These are phyloP conservation scores for Excalfactoria chinensis DNA, from an alignment of 2,113 vertebrate genomes.

Conservation along the genomic window DNA sequence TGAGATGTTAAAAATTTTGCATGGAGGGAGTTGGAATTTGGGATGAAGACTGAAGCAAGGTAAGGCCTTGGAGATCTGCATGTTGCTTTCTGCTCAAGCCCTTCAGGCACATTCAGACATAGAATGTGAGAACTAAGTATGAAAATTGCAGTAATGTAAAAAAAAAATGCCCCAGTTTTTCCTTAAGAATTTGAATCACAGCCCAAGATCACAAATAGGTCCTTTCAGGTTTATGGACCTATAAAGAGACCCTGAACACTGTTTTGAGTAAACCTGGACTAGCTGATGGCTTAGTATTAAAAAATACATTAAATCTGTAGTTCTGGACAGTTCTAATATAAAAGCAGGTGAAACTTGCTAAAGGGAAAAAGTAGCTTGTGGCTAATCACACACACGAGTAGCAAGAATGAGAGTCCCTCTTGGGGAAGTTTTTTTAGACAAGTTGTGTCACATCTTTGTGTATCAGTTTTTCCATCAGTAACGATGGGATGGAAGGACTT, in stretches of 20 bases:
- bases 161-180: background rate
- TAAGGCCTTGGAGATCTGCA: background rate
- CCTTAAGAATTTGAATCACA: constrained; percentile 15
- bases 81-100: background rate
- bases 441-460: constrained; percentile 12
- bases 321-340: background rate
- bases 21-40: background rate
- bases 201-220: background rate
- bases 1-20: background rate
- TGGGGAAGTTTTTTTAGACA: background rate
- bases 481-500: constrained; percentile 34
- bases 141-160: background rate
- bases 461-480: constrained; percentile 33
- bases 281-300: background rate
- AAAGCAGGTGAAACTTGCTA: background rate
- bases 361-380: background rate
- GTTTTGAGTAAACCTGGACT: constrained; percentile 1
- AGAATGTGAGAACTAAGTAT: background rate
- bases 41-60: background rate
- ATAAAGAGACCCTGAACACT: background rate
- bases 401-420: background rate
- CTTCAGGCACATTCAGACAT: background rate
- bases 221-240: background rate
- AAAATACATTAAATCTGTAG: background rate
- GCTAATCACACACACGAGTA: background rate